Evolutionary conservation across 2,113 vertebrate genomes (phyloP).

Genomic region (Syrrhaptes paradoxus): DNA sequence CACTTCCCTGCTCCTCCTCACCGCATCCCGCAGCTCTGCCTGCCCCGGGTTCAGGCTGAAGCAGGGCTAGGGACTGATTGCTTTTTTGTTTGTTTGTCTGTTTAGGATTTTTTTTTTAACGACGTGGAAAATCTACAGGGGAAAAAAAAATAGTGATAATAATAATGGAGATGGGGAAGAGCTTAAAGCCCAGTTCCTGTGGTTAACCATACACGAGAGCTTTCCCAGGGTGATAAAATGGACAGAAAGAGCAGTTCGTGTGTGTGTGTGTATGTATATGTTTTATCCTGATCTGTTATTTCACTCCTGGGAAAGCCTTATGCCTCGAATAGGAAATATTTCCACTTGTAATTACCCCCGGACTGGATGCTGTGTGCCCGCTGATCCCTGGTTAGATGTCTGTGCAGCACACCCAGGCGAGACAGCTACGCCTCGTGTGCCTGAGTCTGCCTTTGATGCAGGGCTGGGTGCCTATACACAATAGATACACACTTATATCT

Average conservation of each 20-base stretch:
- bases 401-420: not conserved
- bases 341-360: not conserved
- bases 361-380: not conserved
- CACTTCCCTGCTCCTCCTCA: not conserved
- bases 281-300: not conserved
- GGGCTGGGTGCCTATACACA: slow-evolving; percentile 30
- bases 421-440: not conserved
- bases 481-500: not conserved
- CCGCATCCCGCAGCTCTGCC: not conserved
- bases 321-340: not conserved
- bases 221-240: slow-evolving; percentile 49
- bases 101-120: not conserved
- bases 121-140: not conserved
- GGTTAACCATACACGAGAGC: slow-evolving; percentile 24
- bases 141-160: not conserved
- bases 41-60: not conserved
- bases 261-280: not conserved
- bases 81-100: not conserved
- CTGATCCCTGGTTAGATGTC: not conserved
- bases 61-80: not conserved
- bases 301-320: slow-evolving; percentile 23
- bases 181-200: slow-evolving; percentile 24
- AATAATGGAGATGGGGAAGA: not conserved
- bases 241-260: slow-evolving; percentile 33
- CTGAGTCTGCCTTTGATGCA: not conserved